Conservation (phyloP, 2,888 invertebrate genomes). For the Trichopoda pennipes region DNA sequence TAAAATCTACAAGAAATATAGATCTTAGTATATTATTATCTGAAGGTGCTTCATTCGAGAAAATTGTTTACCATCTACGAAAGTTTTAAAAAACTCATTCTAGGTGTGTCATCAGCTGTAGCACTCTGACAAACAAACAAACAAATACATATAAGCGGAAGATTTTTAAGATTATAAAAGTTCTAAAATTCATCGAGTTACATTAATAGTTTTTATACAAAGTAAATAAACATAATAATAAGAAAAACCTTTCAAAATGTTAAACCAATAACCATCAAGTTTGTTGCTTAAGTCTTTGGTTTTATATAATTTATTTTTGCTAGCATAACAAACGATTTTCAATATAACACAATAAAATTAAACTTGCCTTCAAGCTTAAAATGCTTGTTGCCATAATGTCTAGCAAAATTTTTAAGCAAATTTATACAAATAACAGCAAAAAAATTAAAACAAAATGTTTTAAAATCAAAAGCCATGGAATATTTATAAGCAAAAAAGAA, state of each 20-base stretch:
- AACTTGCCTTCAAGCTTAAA: conserved; percentile 50
- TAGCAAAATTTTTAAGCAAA: conserved; percentile 54
- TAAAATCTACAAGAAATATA: too few relatives aligned
- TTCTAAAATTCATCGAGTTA: too few relatives aligned
- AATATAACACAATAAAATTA: conserved; percentile 10
- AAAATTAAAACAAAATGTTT: conserved; percentile 18
- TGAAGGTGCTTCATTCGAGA: too few relatives aligned
- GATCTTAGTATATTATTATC: too few relatives aligned
- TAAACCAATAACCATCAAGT: conserved; percentile 35
- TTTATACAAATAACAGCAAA: conserved; percentile 20
- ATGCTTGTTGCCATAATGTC: conserved; percentile 64
- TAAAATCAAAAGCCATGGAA: conserved; percentile 25
- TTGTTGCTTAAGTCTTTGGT: conserved; percentile 54
- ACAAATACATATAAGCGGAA: too few relatives aligned
- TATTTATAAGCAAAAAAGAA: conserved; percentile 28
- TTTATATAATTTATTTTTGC: background rate
- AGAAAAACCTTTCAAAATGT: background rate
- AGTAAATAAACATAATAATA: background rate
- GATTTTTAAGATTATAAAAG: too few relatives aligned
- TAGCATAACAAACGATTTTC: conserved; percentile 39
- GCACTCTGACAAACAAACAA: too few relatives aligned
- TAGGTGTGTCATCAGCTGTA: too few relatives aligned
- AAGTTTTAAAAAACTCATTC: too few relatives aligned
- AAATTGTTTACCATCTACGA: too few relatives aligned
- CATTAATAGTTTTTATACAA: too few relatives aligned